phyloP scores from a whole-genome alignment of 2,113 vertebrate genomes.

The Gadus macrocephalus region DNA sequence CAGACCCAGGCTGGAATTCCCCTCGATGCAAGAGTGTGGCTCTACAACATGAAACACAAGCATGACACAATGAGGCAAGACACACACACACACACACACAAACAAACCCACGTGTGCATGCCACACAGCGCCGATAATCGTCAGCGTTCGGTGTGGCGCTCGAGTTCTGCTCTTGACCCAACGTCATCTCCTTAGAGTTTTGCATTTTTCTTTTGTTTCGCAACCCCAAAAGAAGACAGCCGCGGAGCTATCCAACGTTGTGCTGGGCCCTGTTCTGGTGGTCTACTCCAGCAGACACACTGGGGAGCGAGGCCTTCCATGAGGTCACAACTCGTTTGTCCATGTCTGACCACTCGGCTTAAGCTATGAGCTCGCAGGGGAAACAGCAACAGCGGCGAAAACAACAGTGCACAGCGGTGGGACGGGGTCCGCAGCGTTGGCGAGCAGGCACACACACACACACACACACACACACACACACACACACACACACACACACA shows the following conservation, averaged over 20 bases:
- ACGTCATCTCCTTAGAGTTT: constrained; percentile 47
- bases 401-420: constrained; percentile 37
- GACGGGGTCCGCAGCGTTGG: constrained; percentile 15
- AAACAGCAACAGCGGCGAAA: constrained; percentile 47
- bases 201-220: constrained; percentile 28
- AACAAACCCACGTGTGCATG: constrained; percentile 9
- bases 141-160: constrained; percentile 35
- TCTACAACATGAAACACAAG: no score
- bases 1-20: no score
- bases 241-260: constrained; percentile 12
- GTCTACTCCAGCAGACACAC: constrained; percentile 43
- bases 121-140: constrained; percentile 10
- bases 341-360: constrained; percentile 47
- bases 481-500: not conserved
- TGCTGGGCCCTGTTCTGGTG: not conserved
- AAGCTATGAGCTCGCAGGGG: constrained; percentile 40
- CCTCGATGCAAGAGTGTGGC: no score
- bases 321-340: constrained; percentile 37
- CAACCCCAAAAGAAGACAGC: constrained; percentile 52
- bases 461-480: not conserved
- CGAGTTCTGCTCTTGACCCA: constrained; percentile 35
- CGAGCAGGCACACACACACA: not conserved
- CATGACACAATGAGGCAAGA: no score
- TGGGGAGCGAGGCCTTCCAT: constrained; percentile 47
- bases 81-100: no score